Percentiles rank a stretch among this genome's conserved stretches.
phyloP scores from a whole-genome alignment of 2,113 vertebrate species.

The Nycticryphes semicollaris region DNA sequence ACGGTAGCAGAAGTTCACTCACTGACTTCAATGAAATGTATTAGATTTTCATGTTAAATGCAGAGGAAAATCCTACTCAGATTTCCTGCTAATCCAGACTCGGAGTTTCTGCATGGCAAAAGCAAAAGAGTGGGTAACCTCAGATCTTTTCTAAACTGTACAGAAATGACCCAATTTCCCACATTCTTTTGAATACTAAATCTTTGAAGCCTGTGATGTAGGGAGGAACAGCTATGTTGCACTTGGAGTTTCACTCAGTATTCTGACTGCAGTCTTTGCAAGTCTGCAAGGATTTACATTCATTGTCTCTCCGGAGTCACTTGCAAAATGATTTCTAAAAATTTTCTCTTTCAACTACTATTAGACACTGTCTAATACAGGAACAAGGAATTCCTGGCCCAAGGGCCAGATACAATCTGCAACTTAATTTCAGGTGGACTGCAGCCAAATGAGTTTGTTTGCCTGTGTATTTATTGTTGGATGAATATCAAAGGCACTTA shows the following conservation, averaged over 20 bases:
- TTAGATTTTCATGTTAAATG: constrained; percentile 51
- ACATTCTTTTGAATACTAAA: constrained; percentile 48
- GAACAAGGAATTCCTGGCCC: constrained; percentile 45
- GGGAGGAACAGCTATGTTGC: background rate
- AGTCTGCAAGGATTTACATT: constrained; percentile 59
- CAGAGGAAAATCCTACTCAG: constrained; percentile 45
- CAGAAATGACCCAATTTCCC: constrained; percentile 58
- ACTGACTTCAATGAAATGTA: constrained; percentile 25
- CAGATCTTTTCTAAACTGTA: constrained; percentile 41
- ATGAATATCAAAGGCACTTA: background rate
- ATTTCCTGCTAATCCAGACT: constrained; percentile 43
- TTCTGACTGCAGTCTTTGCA: constrained; percentile 49
- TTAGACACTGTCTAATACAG: constrained; percentile 18
- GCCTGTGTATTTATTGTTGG: background rate
- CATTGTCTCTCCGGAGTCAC: constrained; percentile 47
- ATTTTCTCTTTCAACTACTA: constrained; percentile 41
- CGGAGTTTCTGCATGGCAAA: constrained; percentile 5
- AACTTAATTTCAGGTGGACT: background rate
- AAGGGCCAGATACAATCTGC: constrained; percentile 12
- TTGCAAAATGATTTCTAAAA: constrained; percentile 38
- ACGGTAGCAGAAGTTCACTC: constrained; percentile 15
- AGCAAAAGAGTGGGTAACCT: constrained; percentile 46
- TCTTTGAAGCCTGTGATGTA: constrained; percentile 50
- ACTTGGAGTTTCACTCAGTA: constrained; percentile 46
- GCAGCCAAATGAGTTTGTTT: background rate